Evolutionary conservation across 1,140 invertebrate genomes (phyloP).

Genomic region (Idris sp.): DNA sequence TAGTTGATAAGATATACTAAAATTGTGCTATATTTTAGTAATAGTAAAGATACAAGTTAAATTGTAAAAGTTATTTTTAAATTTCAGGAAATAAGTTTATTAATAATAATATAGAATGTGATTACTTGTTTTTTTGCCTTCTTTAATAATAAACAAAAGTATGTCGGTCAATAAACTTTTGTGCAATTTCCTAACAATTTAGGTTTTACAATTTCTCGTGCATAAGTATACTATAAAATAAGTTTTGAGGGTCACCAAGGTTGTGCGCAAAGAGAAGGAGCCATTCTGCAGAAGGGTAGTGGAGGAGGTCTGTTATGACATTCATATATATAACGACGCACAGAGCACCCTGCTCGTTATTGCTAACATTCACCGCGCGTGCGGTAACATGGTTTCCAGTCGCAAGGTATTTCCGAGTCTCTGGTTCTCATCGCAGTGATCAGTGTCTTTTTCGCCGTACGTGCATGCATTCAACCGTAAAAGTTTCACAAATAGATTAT

Average conservation of each 20-base stretch:
- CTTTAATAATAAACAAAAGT: too few species aligned
- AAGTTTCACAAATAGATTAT: constrained; percentile 25
- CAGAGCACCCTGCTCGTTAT: constrained; percentile 72
- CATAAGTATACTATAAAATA: background rate
- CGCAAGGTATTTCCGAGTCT: constrained; percentile 72
- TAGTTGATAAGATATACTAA: too few species aligned
- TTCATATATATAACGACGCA: constrained; percentile 74
- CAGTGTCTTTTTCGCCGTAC: constrained; percentile 61
- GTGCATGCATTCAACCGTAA: constrained; percentile 54
- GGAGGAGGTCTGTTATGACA: constrained; percentile 73
- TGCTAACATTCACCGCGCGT: constrained; percentile 77
- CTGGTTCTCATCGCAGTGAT: constrained; percentile 64
- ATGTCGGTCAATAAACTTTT: too few species aligned
- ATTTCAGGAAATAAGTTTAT: too few species aligned
- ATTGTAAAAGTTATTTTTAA: too few species aligned
- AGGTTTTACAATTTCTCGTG: too few species aligned
- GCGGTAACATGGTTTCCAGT: constrained; percentile 78
- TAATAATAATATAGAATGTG: too few species aligned
- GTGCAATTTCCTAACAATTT: too few species aligned
- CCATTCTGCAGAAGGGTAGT: constrained; percentile 47
- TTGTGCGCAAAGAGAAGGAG: constrained; percentile 59
- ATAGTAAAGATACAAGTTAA: too few species aligned
- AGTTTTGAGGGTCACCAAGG: constrained; percentile 75
- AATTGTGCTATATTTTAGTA: too few species aligned
- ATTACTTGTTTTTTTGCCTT: too few species aligned